Evolutionary conservation across 1,140 invertebrate species (phyloP).

Genomic region (Drosophila varians): DNA sequence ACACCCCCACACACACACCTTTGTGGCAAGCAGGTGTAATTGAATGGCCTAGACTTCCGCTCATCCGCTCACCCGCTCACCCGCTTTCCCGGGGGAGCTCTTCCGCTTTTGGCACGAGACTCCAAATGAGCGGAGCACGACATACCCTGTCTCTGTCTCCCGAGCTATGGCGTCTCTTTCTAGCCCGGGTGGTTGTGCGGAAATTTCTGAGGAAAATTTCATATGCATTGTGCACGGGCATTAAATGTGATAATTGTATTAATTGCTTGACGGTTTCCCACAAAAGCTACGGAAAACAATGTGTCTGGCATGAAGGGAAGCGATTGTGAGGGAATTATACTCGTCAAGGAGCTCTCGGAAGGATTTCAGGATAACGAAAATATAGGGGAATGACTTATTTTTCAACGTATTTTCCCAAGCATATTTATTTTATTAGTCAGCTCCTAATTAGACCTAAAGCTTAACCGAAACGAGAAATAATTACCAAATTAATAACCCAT

Average conservation of each 20-base stretch:
- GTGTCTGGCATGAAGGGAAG: slow-evolving; percentile 8
- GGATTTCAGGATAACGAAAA: neutral
- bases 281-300: slow-evolving; percentile 48
- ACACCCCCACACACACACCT: slow-evolving; percentile 22
- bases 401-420: too few relatives aligned
- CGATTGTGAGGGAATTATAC: slow-evolving; percentile 21
- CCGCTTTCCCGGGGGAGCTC: slow-evolving; percentile 27
- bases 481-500: slow-evolving; percentile 14
- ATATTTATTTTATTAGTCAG: neutral
- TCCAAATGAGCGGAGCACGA: slow-evolving; percentile 30
- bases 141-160: slow-evolving; percentile 4
- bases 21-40: slow-evolving; percentile 73
- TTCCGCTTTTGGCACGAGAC: slow-evolving; percentile 65
- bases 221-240: slow-evolving; percentile 63
- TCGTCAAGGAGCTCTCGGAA: neutral
- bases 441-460: neutral
- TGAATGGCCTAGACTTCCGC: slow-evolving; percentile 60
- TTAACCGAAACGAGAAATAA: neutral
- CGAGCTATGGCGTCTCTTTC: slow-evolving; percentile 2
- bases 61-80: neutral
- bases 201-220: slow-evolving; percentile 50
- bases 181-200: slow-evolving; percentile 16
- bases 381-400: too few relatives aligned
- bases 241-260: slow-evolving; percentile 77
- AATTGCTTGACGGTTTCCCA: slow-evolving; percentile 59